Evolutionary conservation across 2,113 vertebrate genomes (phyloP).

Genomic region (Malurus elegans): DNA sequence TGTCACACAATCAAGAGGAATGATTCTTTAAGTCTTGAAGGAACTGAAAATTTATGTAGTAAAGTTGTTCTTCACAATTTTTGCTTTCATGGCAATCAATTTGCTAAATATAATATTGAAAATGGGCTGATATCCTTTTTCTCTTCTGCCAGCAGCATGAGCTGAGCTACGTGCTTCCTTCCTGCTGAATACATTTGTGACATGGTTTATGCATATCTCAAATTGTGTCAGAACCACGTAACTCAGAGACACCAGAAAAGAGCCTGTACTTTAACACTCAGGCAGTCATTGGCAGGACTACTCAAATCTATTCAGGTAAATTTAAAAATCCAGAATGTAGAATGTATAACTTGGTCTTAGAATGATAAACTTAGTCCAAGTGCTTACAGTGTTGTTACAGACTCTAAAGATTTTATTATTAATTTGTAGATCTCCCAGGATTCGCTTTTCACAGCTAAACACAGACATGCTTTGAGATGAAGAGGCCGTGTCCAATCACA

Average conservation of each 20-base stretch:
- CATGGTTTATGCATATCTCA: background rate
- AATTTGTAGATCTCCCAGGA: background rate
- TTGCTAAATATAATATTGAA: background rate
- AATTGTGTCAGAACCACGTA: background rate
- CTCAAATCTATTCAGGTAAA: background rate
- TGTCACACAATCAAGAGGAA: background rate
- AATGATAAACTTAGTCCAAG: background rate
- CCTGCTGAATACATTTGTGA: background rate
- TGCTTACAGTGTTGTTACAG: background rate
- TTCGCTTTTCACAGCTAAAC: background rate
- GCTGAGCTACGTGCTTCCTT: background rate
- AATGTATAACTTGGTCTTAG: background rate
- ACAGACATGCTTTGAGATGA: background rate
- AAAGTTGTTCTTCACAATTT: background rate
- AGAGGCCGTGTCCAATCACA: background rate
- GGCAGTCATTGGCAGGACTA: background rate
- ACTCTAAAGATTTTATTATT: background rate
- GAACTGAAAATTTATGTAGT: background rate
- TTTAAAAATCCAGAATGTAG: background rate
- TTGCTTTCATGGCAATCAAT: background rate
- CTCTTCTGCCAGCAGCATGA: background rate
- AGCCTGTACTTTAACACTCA: background rate
- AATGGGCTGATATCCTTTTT: background rate
- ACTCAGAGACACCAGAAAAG: background rate
- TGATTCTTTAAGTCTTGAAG: background rate